These are phyloP conservation scores for Ceyx margarethae DNA, from an alignment of 2,113 vertebrate species.

Conservation along the genomic window DNA sequence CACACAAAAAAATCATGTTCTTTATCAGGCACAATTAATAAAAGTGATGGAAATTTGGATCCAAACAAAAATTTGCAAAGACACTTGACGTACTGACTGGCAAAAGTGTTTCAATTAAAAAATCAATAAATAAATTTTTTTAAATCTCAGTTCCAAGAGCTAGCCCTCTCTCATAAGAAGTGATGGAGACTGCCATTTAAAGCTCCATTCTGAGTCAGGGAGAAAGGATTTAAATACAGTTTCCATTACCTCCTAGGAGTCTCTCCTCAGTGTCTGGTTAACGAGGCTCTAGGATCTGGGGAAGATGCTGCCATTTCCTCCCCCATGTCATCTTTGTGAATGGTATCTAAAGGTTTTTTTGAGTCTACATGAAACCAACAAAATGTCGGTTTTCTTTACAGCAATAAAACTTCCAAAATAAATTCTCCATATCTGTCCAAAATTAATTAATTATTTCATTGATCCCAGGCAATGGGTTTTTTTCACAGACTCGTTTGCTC, in stretches of 20 bases:
- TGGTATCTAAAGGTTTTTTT: background rate
- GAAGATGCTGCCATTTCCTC: background rate
- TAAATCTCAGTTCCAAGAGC: background rate
- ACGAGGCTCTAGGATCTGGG: background rate
- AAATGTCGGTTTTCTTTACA: background rate
- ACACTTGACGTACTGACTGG: background rate
- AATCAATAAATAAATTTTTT: background rate
- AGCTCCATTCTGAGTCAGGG: background rate
- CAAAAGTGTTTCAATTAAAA: background rate
- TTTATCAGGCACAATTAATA: background rate
- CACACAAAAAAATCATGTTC: background rate
- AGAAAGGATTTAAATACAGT: background rate
- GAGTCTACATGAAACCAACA: background rate
- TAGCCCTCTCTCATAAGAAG: background rate
- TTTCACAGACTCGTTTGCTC: background rate
- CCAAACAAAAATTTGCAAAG: background rate
- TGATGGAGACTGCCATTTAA: background rate
- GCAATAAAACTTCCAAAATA: background rate
- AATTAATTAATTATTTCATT: background rate
- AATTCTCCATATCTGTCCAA: background rate
- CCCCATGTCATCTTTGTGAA: background rate
- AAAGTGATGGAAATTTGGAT: background rate
- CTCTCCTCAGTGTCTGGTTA: background rate
- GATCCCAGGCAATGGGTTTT: background rate
- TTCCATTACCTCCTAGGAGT: background rate